Conservation (phyloP, 2,888 invertebrate genomes). For the Dorcus parallelipipedus region DNA sequence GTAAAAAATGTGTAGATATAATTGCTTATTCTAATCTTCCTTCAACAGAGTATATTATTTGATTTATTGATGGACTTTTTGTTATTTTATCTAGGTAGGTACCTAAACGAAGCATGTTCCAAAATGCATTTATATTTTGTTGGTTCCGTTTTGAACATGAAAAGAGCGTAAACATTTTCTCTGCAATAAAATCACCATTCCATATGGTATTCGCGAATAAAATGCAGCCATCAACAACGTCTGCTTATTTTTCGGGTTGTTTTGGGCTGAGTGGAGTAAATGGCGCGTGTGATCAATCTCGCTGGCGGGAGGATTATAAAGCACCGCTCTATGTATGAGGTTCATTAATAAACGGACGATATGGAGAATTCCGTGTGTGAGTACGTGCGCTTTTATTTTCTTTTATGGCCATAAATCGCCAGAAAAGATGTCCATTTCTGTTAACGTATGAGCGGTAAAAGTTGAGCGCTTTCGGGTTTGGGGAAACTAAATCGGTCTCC, state of each 20-base stretch:
- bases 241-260: constrained; percentile 46
- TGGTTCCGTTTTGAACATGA: no score
- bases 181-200: constrained; percentile 38
- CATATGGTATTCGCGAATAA: constrained; percentile 42
- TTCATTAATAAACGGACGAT: constrained; percentile 36
- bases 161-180: no score
- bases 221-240: constrained; percentile 44
- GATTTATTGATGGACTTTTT: no score
- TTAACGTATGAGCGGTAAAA: neutral
- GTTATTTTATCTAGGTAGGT: no score
- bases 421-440: neutral
- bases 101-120: no score
- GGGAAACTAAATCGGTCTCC: no score
- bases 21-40: no score
- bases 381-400: constrained; percentile 5
- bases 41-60: no score
- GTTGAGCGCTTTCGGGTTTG: neutral
- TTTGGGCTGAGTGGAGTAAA: constrained; percentile 41
- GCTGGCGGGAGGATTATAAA: constrained; percentile 39
- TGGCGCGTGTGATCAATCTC: constrained; percentile 47
- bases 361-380: constrained; percentile 13
- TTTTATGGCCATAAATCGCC: constrained; percentile 1
- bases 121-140: no score
- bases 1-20: no score
- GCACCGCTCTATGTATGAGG: constrained; percentile 37